Base-by-base conservation (phyloP, 2,113 vertebrate species). In the Zapornia atra region DNA sequence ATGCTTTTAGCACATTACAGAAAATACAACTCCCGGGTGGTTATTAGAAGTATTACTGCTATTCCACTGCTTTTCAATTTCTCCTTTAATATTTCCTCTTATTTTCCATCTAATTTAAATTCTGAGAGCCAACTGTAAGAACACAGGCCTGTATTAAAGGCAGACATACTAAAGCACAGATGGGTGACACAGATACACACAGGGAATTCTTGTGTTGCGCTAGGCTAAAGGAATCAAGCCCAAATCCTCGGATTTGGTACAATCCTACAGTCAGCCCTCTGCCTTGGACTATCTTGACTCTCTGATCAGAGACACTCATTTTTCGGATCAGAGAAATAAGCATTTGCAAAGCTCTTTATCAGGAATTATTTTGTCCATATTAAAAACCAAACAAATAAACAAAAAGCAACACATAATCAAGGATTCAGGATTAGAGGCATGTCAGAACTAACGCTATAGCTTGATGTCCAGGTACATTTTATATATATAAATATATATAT, bases 231-330 rank as follows among this genome's bases (percentile, higher is more conserved):
- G 61, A 28, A 88, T 83, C 80, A 90, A 86, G 80, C 60, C 56
- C 82, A 97, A 95, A 86, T 92, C 95, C 90, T 87, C 1, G 1
- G 94, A 92, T 96, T 92, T 95, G 34, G 19, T 66, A 53, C 91
- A 95, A 84, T 84, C 86, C 86, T 73, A 26, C 25, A 6, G 1
- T 75, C 82, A 86, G 68, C 28, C 46, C 76, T 88, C 56, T 88
- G 76, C 63, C 42, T 75, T 88, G 56, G 17, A 59, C 42, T 38
- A 36, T 40, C 64, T 51, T 73, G 28, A 48, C 48, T 64, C 33
- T 10, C 53, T 81, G 64, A 88, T 75, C 60, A 83, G 76, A 50
- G 46, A 92, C 40, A 42, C 40, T 42, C 40, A 42, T 42, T 42
- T 42, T 42, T 10, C 53, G 78, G 64, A 88, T 75, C 60, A 83